A percentile compares a stretch with the other conserved stretches of the same genome.
Evolutionary conservation across 2,797 vertebrate species (phyloP).

Genomic region (Pseudochaenichthys georgianus): DNA sequence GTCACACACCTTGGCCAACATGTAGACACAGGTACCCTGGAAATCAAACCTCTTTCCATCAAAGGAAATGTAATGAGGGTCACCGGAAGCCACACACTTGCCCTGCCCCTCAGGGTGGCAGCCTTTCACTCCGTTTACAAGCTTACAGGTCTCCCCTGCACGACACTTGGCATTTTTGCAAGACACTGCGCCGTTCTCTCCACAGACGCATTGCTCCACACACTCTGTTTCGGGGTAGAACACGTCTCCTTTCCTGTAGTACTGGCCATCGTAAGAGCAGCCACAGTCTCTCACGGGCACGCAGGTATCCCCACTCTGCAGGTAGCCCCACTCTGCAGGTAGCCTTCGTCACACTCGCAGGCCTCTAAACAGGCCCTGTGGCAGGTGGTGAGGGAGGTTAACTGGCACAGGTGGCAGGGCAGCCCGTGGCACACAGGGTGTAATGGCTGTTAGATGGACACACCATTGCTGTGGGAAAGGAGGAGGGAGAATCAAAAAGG

Average conservation of each 20-base stretch:
- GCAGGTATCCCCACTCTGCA: conserved; percentile 85
- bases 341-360: conserved; percentile 87
- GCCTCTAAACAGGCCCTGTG: conserved; percentile 74
- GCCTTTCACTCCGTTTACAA: conserved; percentile 72
- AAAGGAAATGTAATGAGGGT: conserved; percentile 85
- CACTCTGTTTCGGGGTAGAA: conserved; percentile 75
- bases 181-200: conserved; percentile 67
- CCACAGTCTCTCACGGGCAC: conserved; percentile 85
- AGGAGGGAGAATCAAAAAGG: neutral
- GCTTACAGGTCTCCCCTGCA: conserved; percentile 73
- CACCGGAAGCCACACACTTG: conserved; percentile 82
- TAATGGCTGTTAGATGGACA: conserved; percentile 89
- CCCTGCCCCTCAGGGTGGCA: conserved; percentile 77
- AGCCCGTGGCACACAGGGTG: conserved; percentile 73
- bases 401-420: conserved; percentile 81
- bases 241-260: conserved; percentile 68
- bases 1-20: conserved; percentile 79
- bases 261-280: conserved; percentile 80
- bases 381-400: conserved; percentile 66
- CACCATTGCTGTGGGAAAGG: conserved; percentile 69
- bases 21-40: conserved; percentile 84
- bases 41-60: conserved; percentile 85
- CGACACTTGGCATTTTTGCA: conserved; percentile 71
- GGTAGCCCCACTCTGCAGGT: conserved; percentile 76
- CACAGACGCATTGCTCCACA: conserved; percentile 73